Evolutionary conservation across 2,113 vertebrate genomes (phyloP), one percentile per base, ranked within the genome.

Genomic region (Genyomyrus donnyi): DNA sequence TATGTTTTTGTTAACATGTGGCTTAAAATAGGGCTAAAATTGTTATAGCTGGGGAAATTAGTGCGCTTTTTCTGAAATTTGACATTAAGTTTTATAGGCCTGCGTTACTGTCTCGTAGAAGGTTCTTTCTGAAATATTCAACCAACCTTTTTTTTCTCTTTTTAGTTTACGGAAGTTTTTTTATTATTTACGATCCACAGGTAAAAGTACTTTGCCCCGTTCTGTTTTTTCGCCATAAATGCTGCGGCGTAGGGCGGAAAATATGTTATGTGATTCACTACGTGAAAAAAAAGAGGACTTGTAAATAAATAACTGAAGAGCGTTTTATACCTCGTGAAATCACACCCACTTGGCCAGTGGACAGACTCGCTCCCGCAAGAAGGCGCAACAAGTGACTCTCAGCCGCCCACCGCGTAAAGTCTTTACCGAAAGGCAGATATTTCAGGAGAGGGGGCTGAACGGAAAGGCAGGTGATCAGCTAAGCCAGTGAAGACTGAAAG

Each of bases 351-450:
- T 52, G 17, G 70, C 46, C 31, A 83, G 49, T 89, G 27, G 88
- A 31, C 88, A 52, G 88, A 80, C 10, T 50, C 48, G 70, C 88
- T 74, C 88, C 31, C 6, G 53, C 88, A 53, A 49, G 24, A 70
- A 74, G n/a, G 46, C 88, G 46, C 88, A 83, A 89, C 70, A 89
- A 89, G 88, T 89, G 88, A 35, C 77, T 50, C 77, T 80, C 31
- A 35, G 50, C 48, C 7, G 35, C 11, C 35, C 58, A 31, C 62
- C 58, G 58, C 27, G 24, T 45, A 70, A 74, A 74, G 62, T 88
- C 58, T 49, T 50, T 49, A 31, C 58, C 15, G 56, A 24, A 50
- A 66, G 27, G 24, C 46, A 77, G 24, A 24, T 85, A 85, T 13
- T 74, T 77, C 70, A 42, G 46, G 1, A 66, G 27, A 31, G 27